Conservation (phyloP, 2,113 vertebrate genomes). For the Leptosomus discolor region DNA sequence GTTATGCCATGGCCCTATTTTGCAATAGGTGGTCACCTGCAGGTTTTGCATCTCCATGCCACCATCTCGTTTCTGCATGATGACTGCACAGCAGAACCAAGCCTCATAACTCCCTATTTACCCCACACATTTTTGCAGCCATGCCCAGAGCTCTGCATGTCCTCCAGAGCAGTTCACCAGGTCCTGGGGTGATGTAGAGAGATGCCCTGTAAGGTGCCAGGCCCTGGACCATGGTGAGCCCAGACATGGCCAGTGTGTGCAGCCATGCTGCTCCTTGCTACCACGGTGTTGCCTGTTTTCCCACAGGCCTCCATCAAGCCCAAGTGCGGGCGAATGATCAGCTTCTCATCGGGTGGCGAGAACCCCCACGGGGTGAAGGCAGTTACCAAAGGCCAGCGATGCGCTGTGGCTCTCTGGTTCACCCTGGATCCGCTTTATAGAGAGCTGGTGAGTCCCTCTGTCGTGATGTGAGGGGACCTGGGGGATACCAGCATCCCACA, state of each 20-base stretch:
- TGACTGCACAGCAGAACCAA: background rate
- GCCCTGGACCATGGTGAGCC: background rate
- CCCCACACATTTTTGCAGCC: background rate
- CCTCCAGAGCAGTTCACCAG: background rate
- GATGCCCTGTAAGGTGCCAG: background rate
- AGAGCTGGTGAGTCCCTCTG: slow-evolving; percentile 83
- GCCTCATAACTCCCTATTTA: background rate
- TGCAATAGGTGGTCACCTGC: background rate
- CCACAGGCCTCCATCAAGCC: slow-evolving; percentile 90
- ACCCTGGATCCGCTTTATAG: slow-evolving; percentile 92
- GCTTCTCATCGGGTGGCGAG: slow-evolving; percentile 94
- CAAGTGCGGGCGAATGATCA: slow-evolving; percentile 91
- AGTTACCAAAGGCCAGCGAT: slow-evolving; percentile 90
- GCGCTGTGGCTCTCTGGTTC: slow-evolving; percentile 94
- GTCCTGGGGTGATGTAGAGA: accelerated
- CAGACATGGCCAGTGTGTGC: background rate
- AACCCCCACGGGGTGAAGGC: slow-evolving; percentile 95
- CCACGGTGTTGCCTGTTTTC: background rate
- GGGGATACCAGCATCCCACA: background rate
- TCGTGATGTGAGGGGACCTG: accelerated
- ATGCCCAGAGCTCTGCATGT: background rate
- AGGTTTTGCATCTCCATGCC: background rate
- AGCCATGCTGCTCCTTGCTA: background rate
- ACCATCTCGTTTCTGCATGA: background rate
- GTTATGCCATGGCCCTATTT: background rate